Percentiles rank a stretch among this genome's conserved stretches.
These are phyloP conservation scores for Gonioctena quinquepunctata DNA, from an alignment of 1,140 invertebrate species.

Conservation along the genomic window DNA sequence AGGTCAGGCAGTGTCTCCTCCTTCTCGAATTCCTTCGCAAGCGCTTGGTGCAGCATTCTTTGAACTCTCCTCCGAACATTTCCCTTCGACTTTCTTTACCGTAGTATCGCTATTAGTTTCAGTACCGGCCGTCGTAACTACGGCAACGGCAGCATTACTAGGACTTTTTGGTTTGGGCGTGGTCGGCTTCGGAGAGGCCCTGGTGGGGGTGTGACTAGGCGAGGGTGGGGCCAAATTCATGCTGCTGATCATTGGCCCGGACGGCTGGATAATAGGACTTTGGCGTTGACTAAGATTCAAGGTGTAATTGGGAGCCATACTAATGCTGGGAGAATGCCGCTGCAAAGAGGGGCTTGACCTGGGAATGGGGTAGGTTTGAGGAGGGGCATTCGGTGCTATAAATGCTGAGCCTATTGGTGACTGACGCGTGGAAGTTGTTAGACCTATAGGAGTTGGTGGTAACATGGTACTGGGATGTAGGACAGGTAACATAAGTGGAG, in stretches of 20 bases:
- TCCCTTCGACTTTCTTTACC: neutral
- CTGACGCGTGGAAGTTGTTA: conserved; percentile 38
- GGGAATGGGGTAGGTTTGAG: conserved; percentile 42
- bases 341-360: conserved; percentile 49
- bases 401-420: conserved; percentile 28
- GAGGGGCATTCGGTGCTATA: neutral
- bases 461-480: conserved; percentile 47
- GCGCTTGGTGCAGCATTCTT: neutral
- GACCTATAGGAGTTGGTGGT: conserved; percentile 39
- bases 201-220: conserved; percentile 31
- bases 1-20: conserved; percentile 53
- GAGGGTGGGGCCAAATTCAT: conserved; percentile 32
- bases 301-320: conserved; percentile 34
- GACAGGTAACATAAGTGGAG: conserved; percentile 44
- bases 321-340: conserved; percentile 46
- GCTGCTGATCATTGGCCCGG: conserved; percentile 50
- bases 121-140: neutral
- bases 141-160: conserved; percentile 1
- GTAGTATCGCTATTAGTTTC: neutral
- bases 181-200: conserved; percentile 19
- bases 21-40: conserved; percentile 41
- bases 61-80: neutral
- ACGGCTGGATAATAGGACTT: conserved; percentile 50
- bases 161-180: conserved; percentile 35
- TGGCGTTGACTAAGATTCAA: conserved; percentile 48